Percentiles rank a stretch among this genome's conserved stretches.
phyloP scores from a whole-genome alignment of 2,888 invertebrate genomes.

The Drosophila austrosaltans region DNA sequence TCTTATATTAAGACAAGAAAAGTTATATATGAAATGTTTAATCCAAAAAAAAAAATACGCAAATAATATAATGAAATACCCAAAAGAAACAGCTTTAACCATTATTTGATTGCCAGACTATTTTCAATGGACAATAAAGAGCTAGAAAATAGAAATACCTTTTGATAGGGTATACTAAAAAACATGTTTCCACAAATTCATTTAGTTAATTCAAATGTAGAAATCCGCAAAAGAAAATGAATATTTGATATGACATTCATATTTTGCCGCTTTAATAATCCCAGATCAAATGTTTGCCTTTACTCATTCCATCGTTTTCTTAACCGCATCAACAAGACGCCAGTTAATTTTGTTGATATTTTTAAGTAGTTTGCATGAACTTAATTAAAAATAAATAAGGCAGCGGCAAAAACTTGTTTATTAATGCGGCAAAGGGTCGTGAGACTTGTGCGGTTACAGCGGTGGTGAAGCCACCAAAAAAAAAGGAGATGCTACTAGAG shows the following conservation, averaged over 20 bases:
- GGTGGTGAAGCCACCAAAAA: background rate
- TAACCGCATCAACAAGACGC: conserved; percentile 16
- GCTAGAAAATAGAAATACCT: too few relatives aligned
- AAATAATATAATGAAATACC: too few relatives aligned
- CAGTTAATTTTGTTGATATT: conserved; percentile 72
- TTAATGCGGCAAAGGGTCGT: conserved; percentile 60
- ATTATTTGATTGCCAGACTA: too few relatives aligned
- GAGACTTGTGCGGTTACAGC: background rate
- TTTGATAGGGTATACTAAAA: too few relatives aligned
- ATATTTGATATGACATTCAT: background rate
- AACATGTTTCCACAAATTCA: too few relatives aligned
- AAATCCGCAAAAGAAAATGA: background rate
- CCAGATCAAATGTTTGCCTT: conserved; percentile 18
- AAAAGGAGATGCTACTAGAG: background rate
- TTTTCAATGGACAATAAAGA: too few relatives aligned
- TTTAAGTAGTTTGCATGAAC: conserved; percentile 73
- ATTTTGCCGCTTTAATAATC: conserved; percentile 5
- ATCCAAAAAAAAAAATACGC: too few relatives aligned
- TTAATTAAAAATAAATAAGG: conserved; percentile 75
- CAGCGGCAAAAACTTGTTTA: conserved; percentile 62
- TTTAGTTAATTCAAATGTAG: background rate
- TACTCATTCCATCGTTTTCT: conserved; percentile 30
- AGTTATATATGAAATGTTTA: too few relatives aligned
- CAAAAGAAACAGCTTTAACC: too few relatives aligned
- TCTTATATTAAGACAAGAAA: too few relatives aligned